Percentiles rank a stretch among this genome's conserved stretches.
These are phyloP conservation scores for Novumbra hubbsi DNA, from an alignment of 2,797 vertebrate genomes.

Conservation along the genomic window DNA sequence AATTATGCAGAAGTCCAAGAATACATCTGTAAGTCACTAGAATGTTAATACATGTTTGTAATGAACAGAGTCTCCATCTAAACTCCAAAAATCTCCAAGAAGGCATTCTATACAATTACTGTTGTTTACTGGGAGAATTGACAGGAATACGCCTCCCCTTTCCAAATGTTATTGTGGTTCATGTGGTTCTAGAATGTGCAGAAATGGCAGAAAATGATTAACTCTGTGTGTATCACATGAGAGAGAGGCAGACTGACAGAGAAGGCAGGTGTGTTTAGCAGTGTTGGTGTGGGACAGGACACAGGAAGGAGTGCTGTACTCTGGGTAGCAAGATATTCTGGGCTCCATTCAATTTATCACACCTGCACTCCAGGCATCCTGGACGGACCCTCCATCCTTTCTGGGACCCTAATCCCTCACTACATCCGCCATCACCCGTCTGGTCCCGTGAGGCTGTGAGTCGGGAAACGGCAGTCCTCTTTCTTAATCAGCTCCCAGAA, in stretches of 20 bases:
- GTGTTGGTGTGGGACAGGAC: slow-evolving; percentile 55
- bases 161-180: background rate
- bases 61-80: too few relatives aligned
- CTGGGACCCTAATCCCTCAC: background rate
- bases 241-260: background rate
- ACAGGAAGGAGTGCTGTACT: slow-evolving; percentile 56
- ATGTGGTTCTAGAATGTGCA: background rate
- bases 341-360: slow-evolving; percentile 50
- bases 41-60: too few relatives aligned
- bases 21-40: too few relatives aligned
- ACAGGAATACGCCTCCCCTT: too few relatives aligned
- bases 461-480: slow-evolving; percentile 38
- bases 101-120: too few relatives aligned
- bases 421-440: background rate
- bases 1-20: too few relatives aligned
- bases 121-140: too few relatives aligned
- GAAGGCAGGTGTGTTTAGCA: slow-evolving; percentile 32
- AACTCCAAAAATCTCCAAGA: too few relatives aligned
- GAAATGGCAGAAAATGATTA: background rate
- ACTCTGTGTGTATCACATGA: background rate
- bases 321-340: slow-evolving; percentile 39
- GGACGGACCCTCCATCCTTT: background rate
- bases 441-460: background rate
- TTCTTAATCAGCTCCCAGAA: slow-evolving; percentile 18
- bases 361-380: slow-evolving; percentile 30